Base-by-base conservation (phyloP, 1,140 invertebrate genomes). In the Probaryconus sp. region DNA sequence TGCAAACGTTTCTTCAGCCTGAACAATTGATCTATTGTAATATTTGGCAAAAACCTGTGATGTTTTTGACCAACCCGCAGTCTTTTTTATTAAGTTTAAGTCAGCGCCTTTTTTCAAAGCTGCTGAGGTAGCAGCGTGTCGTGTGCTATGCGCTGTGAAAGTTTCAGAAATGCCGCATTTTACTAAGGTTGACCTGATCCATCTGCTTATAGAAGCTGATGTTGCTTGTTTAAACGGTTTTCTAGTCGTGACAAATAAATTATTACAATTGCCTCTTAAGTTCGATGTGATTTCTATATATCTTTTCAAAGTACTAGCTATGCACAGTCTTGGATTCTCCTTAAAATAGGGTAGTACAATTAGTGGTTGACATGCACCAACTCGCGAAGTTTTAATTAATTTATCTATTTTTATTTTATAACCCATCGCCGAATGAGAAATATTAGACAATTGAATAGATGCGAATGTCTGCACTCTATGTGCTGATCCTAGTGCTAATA, bases 51-150 rank as follows among this genome's bases (percentile, higher is more conserved):
- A 68, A 16, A 38, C 21, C 2, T 2, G 4, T 4, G 51, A 68
- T 7, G 21, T 11, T 43, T 53, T 20, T 0, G 47, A 50, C 60
- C 60, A 64, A 2, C 43, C 45, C 6, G 78, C 73, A 1, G 60
- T 24, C 38, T 51, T 56, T 35, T 68, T 55, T 13, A 80, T 79
- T 1, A 47, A 24, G 2, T 79, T 56, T 1, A 77, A 13, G 16
- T 28, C 47, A 10, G 65, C 43, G 4, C 75, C 79, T 33, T 70
- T 75, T 5, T 64, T 31, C 5, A 21, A 28, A 3, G 79, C 79
- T 13, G 63, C 67, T 0, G 79, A 79, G 1, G 72, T 70, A 1
- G 77, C 42, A 2, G 79, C 70, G 33, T 80, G 77, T 5, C 79
- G 18, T 2, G 75, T 78, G 21, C 63, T 72, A 31, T 81, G 78